Evolutionary conservation across 2,888 invertebrate species (phyloP), one percentile per base, ranked within the genome.

Genomic region (Nebria salina): DNA sequence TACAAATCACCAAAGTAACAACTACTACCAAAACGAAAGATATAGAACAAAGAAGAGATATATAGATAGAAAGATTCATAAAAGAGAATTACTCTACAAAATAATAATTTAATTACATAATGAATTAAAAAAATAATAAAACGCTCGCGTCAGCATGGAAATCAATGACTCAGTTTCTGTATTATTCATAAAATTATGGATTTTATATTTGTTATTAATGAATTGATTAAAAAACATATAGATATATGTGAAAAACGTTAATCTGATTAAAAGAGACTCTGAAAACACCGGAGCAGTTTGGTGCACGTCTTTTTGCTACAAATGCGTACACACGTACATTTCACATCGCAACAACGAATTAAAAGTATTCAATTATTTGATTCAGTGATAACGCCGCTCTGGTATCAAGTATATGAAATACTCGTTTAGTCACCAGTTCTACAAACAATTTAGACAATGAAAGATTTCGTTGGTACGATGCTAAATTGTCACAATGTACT

Each of bases 81-180:
- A 73, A 34, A 76, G 65, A 68, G 64, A 70, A 54, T 54, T 54
- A 54, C 54, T 77, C 66, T 66, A 68, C 70, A 79, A 42, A 72
- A 78, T 78, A 41, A 78, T 73, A 76, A 76, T 54, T 54, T 54
- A 54, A 34, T 25, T 72, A 34, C 34, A 76, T 25, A 54, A 64
- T 65, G 74, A 54, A 26, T 43, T 65, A 65, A 34, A 34, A 54
- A 54, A 42, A 41, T 81, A 81, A 83, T 81, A 82, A 85, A 84
- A 86, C 88, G 88, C 89, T 87, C 88, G 88, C 89, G 89, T 89
- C 89, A 89, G 89, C 89, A 89, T 89, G 89, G 89, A 89, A 89
- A 89, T 89, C 88, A 88, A 84, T 85, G 83, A 76, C 75, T 75
- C 72, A 76, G 34, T 42, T 65, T 26, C 15, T 77, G 42, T 66